These are phyloP conservation scores for Opisthograptis luteolata DNA, from an alignment of 2,888 invertebrate species.

Conservation along the genomic window DNA sequence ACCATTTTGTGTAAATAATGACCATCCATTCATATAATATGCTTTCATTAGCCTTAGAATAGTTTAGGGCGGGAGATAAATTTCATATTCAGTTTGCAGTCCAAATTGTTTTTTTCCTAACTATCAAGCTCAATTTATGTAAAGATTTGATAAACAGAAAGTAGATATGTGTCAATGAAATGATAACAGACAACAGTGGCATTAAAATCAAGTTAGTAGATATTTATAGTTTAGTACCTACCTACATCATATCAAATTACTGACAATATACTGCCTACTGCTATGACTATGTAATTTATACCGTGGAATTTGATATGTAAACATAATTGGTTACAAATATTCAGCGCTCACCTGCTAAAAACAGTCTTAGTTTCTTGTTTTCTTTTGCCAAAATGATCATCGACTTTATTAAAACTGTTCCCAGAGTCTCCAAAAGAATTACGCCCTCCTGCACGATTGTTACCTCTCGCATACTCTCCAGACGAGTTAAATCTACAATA, in stretches of 20 bases:
- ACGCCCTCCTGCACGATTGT: slow-evolving; percentile 61
- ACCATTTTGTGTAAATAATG: not conserved
- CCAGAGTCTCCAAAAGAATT: slow-evolving; percentile 65
- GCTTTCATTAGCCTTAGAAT: too few species aligned
- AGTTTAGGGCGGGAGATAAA: too few species aligned
- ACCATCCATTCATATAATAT: too few species aligned
- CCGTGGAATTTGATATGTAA: slow-evolving; percentile 9
- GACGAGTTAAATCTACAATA: slow-evolving; percentile 66
- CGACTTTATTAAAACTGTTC: slow-evolving; percentile 77
- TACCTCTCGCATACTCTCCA: slow-evolving; percentile 68
- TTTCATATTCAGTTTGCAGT: too few species aligned
- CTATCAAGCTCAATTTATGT: too few species aligned
- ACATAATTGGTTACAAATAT: slow-evolving; percentile 24
- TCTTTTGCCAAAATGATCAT: slow-evolving; percentile 76
- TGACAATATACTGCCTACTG: not conserved
- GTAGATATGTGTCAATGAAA: too few species aligned
- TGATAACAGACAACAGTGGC: too few species aligned
- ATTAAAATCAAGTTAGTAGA: too few species aligned
- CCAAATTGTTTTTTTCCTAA: too few species aligned
- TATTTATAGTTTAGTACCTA: not conserved
- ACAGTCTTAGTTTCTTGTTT: slow-evolving; percentile 84
- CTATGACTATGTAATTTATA: not conserved
- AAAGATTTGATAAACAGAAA: too few species aligned
- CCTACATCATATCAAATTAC: not conserved
- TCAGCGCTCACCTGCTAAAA: slow-evolving; percentile 76